Base-by-base conservation (phyloP, 2,888 invertebrate genomes). In the Leptarthrus brevirostris region DNA sequence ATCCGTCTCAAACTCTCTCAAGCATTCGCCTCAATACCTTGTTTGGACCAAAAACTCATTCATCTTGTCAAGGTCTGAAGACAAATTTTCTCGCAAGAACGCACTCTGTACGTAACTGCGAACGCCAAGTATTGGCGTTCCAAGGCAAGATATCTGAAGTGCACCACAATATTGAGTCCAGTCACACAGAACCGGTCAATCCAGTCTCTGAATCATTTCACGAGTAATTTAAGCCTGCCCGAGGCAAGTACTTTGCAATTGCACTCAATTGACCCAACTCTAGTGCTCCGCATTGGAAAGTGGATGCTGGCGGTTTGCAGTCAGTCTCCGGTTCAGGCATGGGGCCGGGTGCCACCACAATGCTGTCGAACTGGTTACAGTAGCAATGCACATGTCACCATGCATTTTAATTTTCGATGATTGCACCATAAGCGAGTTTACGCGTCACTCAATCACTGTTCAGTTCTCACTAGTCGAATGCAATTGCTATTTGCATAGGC, bases 201-300 rank as follows among this genome's bases (percentile, higher is more conserved):
- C 64, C 64, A 47, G 44, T 47, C n/a, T n/a, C 64, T 66, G 64
- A 66, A 66, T 66, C 64, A 66, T 47, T 66, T 64, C 22, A 16
- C 18, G 58, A 58, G 58, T 58, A 58, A 58, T 30, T 58, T 34
- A 58, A 58, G 20, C 58, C 58, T 36, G 36, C 58, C 40, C 3
- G 40, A 40, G 8, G 4, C 26, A 36, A 26, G 58, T 58, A 36
- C 58, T 44, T 47, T 66, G 47, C 47, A 66, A 66, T 66, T 66
- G 64, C 64, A 66, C 64, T 66, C 64, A 47, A 66, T 66, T 66
- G 64, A 66, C 64, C 64, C 47, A 66, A 24, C 64, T 66, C 64
- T 16, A 34, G 64, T 40, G 20, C 58, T 18, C 36, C 44, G 44
- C 64, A 24, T 14, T 14, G 26, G n/a, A 14, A 52, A 16, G 26